Base-by-base conservation (phyloP, 2,797 vertebrate species). In the Arrhamphus sclerolepis region DNA sequence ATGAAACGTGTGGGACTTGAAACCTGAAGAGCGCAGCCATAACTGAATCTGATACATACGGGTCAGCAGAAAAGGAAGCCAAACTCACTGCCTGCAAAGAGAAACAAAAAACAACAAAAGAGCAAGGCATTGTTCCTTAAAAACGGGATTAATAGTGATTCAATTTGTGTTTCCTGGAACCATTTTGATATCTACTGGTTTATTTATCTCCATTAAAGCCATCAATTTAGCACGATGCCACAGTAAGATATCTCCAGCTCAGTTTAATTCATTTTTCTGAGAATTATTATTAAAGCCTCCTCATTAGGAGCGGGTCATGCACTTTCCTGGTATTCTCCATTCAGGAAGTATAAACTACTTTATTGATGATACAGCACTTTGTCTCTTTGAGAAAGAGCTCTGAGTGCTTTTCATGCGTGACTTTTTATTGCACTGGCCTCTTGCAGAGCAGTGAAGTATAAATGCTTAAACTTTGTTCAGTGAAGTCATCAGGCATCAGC, bases 11-110 rank as follows among this genome's bases (percentile, higher is more conserved):
- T 56, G 63, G 22, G 11, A 67, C 67, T 71, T 56, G 65, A 72
- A 78, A 55, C 54, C 62, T 76, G 66, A 68, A 63, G 73, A 66
- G 54, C 69, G 24, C 61, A 46, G 70, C 56, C 34, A n/a, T 68
- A 77, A 82, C 66, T 65, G 77, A 74, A 70, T 62, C 58, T 48
- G 60, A 76, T 67, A 46, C 71, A 76, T 62, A 70, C 70, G 77
- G 61, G 77, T 55, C 31, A 7, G 19, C 58, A 54, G 63, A 75
- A 46, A 43, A 42, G 41, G 56, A 73, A 62, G 66, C 60, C 68
- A 72, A 49, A 49, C 58, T 16, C 57, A 63, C 44, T 74, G n/a
- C 5, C 47, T 68, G 64, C 66, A 69, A 64, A 70, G 65, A 5
- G 41, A 43, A 17, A 53, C 68, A 62, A 61, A 39, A 64, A 48